Conservation (phyloP, 2,113 vertebrate species). For the Laticauda colubrina region DNA sequence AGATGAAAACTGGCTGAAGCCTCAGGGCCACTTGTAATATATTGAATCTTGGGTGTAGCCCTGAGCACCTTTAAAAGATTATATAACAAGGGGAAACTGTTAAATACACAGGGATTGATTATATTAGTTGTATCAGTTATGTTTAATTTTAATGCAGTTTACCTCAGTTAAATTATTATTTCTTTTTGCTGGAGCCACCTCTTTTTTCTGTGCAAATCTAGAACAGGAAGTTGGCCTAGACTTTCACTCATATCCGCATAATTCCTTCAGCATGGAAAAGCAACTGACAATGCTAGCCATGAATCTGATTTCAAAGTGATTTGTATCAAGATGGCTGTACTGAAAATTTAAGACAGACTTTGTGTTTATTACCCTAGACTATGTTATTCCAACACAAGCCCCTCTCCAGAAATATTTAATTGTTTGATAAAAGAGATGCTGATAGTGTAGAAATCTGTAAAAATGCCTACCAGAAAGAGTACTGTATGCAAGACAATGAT, state of each 20-base stretch:
- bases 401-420: neutral
- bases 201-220: neutral
- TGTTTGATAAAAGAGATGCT: neutral
- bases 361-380: neutral
- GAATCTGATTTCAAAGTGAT: neutral
- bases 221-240: neutral
- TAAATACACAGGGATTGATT: neutral
- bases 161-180: neutral
- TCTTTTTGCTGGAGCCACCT: neutral
- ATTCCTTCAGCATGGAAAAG: neutral
- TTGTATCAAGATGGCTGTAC: neutral
- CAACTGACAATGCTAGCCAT: neutral
- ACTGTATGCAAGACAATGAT: slow-evolving; percentile 47
- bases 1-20: neutral
- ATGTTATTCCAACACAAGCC: neutral
- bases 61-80: neutral
- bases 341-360: neutral
- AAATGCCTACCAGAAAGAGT: slow-evolving; percentile 48
- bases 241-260: neutral
- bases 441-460: slow-evolving; percentile 41
- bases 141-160: neutral
- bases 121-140: neutral
- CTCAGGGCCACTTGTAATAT: neutral
- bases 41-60: neutral
- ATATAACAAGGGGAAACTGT: neutral